Evolutionary conservation across 2,113 vertebrate genomes (phyloP).

Genomic region (Sander vitreus): DNA sequence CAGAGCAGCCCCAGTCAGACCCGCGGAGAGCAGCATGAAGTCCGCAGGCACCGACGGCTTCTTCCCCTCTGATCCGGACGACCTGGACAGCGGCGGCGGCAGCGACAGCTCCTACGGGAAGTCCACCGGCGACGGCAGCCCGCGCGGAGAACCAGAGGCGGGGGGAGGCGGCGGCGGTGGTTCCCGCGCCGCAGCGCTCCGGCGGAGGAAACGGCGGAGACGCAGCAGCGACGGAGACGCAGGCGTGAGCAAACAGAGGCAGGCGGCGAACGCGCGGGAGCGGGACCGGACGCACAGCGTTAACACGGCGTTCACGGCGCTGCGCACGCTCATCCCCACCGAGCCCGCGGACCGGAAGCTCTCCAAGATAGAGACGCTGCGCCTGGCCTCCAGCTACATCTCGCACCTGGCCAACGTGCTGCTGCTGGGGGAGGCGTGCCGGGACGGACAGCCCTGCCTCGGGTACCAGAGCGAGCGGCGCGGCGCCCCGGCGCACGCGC

Average conservation of each 20-base stretch:
- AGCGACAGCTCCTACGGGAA: conserved; percentile 82
- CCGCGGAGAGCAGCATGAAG: conserved; percentile 77
- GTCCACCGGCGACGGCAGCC: conserved; percentile 76
- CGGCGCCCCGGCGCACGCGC: conserved; percentile 62
- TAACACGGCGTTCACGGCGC: conserved; percentile 90
- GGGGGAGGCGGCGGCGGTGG: background rate
- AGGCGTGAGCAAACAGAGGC: conserved; percentile 84
- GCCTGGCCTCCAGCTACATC: conserved; percentile 92
- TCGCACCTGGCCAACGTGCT: conserved; percentile 91
- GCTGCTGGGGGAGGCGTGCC: conserved; percentile 83
- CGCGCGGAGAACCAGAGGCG: conserved; percentile 26
- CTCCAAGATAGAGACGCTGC: conserved; percentile 93
- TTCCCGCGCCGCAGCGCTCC: background rate
- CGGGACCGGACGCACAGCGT: conserved; percentile 91
- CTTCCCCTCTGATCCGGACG: conserved; percentile 81
- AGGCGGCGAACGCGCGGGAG: conserved; percentile 93
- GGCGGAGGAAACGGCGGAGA: conserved; percentile 18
- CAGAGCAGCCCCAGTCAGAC: conserved; percentile 55
- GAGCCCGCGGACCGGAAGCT: conserved; percentile 90
- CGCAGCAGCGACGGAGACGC: conserved; percentile 25
- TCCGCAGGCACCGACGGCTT: conserved; percentile 78
- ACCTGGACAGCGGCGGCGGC: conserved; percentile 76
- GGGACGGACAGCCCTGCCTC: conserved; percentile 85
- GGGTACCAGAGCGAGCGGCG: conserved; percentile 82
- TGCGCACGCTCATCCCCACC: conserved; percentile 91